Base-by-base conservation (phyloP, 2,113 vertebrate species). In the Dermatemys mawii region DNA sequence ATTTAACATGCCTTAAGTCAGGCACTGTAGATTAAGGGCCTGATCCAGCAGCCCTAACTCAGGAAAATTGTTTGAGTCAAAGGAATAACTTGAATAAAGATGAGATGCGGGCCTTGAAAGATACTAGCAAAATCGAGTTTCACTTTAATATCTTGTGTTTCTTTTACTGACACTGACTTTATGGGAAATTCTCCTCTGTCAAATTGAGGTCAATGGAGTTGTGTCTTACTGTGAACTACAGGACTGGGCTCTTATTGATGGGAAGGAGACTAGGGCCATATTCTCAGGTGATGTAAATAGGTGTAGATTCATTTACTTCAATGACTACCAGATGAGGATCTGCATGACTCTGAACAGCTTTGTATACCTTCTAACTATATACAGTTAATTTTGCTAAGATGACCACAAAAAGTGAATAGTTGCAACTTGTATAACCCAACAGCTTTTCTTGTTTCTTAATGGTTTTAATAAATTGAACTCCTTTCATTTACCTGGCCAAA, bases 1-100 rank as follows among this genome's bases (percentile, higher is more conserved):
- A 75, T 93, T 97, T 97, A 92, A 88, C 41, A 93, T 57, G 49
- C 26, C 19, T 55, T 79, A 90, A 91, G 73, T 26, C 11, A 17
- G 86, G 6, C 13, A 32, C 63, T 80, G 55, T 46, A 83, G 41
- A 93, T 48, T 75, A 92, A 88, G 35, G 87, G 5, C 3, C 6
- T 4, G 81, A 87, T 24, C 1, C 4, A 80, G 48, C 49, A 84
- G 11, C 11, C 70, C 12, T 21, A 81, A 26, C 21, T 84, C 5
- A 73, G n/a, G 84, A 87, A 16, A 85, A 1, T 32, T 53, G 5
- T 70, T 41, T 21, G 1, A 78, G 41, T 84, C 6, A 24, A 8
- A 41, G 6, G 84, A 95, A 6, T 38, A 79, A 44, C 41, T 76
- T 78, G 6, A 60, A 95, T 87, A 14, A 84, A 53, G 2, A 87